Percentiles rank a stretch among this genome's conserved stretches.
These are phyloP conservation scores for Halictus rubicundus DNA, from an alignment of 1,140 invertebrate species.

Conservation along the genomic window DNA sequence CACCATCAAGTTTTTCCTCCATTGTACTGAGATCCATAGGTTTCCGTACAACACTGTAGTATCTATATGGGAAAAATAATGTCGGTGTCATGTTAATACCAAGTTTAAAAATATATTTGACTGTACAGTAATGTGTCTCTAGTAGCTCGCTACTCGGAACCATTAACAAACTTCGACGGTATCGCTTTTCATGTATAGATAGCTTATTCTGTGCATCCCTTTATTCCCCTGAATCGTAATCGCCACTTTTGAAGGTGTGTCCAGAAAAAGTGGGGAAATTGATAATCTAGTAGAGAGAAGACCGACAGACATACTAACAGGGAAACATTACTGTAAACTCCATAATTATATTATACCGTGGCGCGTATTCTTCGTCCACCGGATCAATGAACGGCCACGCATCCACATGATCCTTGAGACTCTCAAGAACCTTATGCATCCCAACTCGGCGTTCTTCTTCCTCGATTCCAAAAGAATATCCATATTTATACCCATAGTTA, in stretches of 20 bases:
- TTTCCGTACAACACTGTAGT: conserved; percentile 80
- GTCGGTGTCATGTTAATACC: not conserved
- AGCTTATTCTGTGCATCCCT: not conserved
- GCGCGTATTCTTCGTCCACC: conserved; percentile 94
- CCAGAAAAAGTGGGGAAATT: not conserved
- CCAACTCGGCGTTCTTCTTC: conserved; percentile 92
- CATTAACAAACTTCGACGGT: not conserved
- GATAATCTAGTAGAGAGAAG: not conserved
- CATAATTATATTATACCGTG: conserved; percentile 85
- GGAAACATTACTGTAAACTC: not conserved
- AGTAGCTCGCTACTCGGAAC: not conserved
- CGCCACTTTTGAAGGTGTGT: not conserved
- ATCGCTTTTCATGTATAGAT: not conserved
- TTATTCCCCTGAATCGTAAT: not conserved
- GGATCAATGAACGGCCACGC: conserved; percentile 96
- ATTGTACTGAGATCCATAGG: conserved; percentile 94
- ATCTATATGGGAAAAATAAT: conserved; percentile 67
- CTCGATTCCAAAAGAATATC: conserved; percentile 75
- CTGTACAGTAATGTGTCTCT: not conserved
- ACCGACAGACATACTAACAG: not conserved
- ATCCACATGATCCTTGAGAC: conserved; percentile 91
- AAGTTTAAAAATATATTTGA: not conserved
- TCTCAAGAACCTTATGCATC: conserved; percentile 93
- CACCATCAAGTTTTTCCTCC: conserved; percentile 91
- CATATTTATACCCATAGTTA: conserved; percentile 72